Conservation (phyloP, 2,888 invertebrate species). For the Chrysomela aeneicollis region DNA sequence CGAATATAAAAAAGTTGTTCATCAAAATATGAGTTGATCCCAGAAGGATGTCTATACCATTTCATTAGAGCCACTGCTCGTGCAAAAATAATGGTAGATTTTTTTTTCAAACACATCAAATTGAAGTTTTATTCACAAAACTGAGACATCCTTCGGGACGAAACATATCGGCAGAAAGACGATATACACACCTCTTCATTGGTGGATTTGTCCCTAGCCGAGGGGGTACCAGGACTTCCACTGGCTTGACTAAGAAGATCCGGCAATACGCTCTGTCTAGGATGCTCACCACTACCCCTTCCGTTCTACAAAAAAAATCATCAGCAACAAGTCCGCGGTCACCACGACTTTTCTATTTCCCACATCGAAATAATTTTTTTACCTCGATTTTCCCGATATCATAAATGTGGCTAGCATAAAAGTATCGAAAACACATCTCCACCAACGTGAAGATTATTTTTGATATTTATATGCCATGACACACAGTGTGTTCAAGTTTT, state of each 20-base stretch:
- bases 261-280: constrained; percentile 91
- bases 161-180: constrained; percentile 19
- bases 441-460: not conserved
- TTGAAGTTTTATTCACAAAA: too few species aligned
- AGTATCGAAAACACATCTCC: too few species aligned
- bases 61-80: not conserved
- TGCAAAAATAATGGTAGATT: too few species aligned
- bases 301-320: constrained; percentile 56
- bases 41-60: not conserved
- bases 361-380: too few species aligned
- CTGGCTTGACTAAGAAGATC: constrained; percentile 92
- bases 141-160: not conserved
- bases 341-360: too few species aligned
- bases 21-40: not conserved
- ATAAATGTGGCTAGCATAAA: too few species aligned
- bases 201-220: constrained; percentile 89
- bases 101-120: too few species aligned
- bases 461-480: not conserved
- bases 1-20: not conserved
- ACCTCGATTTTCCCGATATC: too few species aligned
- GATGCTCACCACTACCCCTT: constrained; percentile 64
- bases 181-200: constrained; percentile 82
- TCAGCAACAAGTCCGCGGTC: not conserved
- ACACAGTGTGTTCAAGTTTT: too few species aligned
- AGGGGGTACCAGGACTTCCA: constrained; percentile 81